Evolutionary conservation across 2,797 vertebrate genomes (phyloP).

Genomic region (Hephaestus fuliginosus): DNA sequence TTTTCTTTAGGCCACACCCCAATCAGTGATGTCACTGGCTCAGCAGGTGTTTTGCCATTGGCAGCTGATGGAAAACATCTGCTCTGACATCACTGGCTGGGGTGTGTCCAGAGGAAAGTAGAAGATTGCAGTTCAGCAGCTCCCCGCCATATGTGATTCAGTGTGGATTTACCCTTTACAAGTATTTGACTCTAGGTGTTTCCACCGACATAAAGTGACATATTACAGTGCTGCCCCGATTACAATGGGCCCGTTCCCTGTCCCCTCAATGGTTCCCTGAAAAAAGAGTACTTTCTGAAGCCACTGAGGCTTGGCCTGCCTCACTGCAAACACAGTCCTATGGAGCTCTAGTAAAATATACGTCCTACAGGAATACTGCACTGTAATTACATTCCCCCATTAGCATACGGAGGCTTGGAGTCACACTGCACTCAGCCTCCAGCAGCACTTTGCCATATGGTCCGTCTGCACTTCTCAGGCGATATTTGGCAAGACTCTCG

Average conservation of each 20-base stretch:
- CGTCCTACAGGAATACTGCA: slow-evolving; percentile 79
- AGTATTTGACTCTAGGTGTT: slow-evolving; percentile 8
- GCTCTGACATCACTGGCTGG: slow-evolving; percentile 59
- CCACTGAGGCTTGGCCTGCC: slow-evolving; percentile 56
- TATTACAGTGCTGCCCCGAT: slow-evolving; percentile 34
- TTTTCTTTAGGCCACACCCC: slow-evolving; percentile 6
- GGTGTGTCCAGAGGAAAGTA: slow-evolving; percentile 26
- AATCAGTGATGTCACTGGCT: slow-evolving; percentile 47
- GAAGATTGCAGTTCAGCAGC: slow-evolving; percentile 31
- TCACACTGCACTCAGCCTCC: slow-evolving; percentile 79
- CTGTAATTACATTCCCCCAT: slow-evolving; percentile 83
- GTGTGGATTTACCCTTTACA: slow-evolving; percentile 24
- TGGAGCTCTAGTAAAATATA: slow-evolving; percentile 74
- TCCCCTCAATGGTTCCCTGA: slow-evolving; percentile 51
- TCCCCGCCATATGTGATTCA: slow-evolving; percentile 18
- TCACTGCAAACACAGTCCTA: slow-evolving; percentile 67
- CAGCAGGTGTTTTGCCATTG: slow-evolving; percentile 56
- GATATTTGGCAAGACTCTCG: slow-evolving; percentile 80
- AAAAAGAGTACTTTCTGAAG: slow-evolving; percentile 64
- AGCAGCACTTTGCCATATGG: slow-evolving; percentile 85
- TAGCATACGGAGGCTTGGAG: slow-evolving; percentile 80
- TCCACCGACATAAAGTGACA: slow-evolving; percentile 44
- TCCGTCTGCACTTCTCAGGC: slow-evolving; percentile 78
- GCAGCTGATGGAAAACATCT: slow-evolving; percentile 59
- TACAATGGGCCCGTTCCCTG: slow-evolving; percentile 45